Evolutionary conservation across 2,797 vertebrate species (phyloP).

Genomic region (Lates japonicus): DNA sequence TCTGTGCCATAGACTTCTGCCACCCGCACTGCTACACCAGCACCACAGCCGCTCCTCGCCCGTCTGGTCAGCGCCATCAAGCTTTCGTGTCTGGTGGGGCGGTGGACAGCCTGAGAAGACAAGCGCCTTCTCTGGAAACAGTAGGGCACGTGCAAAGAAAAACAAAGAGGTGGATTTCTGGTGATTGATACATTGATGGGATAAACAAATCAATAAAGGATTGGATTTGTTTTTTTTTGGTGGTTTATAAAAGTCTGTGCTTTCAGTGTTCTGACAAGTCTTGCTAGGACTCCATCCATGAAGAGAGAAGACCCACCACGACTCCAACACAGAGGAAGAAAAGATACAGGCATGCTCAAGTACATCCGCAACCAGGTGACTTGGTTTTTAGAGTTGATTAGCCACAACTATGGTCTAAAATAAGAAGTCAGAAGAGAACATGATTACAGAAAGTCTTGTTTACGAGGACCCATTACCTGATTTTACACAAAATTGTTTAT

Average conservation of each 20-base stretch:
- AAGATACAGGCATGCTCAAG: conserved; percentile 97
- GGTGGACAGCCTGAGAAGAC: conserved; percentile 93
- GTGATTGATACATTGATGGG: too few species aligned
- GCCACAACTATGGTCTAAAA: neutral
- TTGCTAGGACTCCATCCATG: conserved; percentile 95
- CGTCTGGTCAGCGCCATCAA: conserved; percentile 97
- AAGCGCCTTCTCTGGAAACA: conserved; percentile 67
- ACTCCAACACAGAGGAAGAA: conserved; percentile 95
- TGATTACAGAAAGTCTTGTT: too few species aligned
- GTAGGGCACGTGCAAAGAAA: conserved; percentile 92
- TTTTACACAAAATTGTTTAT: too few species aligned
- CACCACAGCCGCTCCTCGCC: conserved; percentile 96
- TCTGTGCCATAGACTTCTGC: conserved; percentile 97
- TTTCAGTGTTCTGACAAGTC: conserved; percentile 97
- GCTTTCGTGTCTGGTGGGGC: conserved; percentile 95
- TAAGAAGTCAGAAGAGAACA: neutral
- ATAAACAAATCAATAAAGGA: too few species aligned
- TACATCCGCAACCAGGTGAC: conserved; percentile 97
- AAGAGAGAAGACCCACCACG: conserved; percentile 94
- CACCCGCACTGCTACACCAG: conserved; percentile 98
- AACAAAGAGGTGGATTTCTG: conserved; percentile 95
- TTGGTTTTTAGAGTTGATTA: neutral
- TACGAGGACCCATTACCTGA: too few species aligned
- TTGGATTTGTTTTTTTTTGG: neutral
- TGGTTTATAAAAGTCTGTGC: conserved; percentile 16